These are phyloP conservation scores for Hypanus sabinus DNA, from an alignment of 2,113 vertebrate genomes.

Conservation along the genomic window DNA sequence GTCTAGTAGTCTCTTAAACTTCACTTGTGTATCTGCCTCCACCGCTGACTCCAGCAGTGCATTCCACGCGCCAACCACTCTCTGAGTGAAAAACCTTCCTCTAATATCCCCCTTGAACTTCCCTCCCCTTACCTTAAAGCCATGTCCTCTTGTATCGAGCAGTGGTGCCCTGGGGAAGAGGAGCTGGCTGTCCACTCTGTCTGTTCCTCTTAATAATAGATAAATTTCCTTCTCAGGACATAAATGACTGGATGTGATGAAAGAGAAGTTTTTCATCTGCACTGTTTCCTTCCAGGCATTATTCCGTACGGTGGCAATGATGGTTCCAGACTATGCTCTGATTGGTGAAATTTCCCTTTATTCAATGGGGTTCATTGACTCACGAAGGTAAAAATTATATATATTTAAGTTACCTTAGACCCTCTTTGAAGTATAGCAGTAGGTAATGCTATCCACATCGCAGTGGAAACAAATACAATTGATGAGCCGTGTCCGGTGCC, in stretches of 20 bases:
- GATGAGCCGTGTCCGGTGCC: neutral
- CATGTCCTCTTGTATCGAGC: no score
- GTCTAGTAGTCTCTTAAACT: no score
- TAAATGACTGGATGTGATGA: neutral
- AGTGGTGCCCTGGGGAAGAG: no score
- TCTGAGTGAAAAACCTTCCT: no score
- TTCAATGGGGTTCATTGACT: slow-evolving; percentile 89
- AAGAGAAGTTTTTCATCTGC: slow-evolving; percentile 27
- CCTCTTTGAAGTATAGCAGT: neutral
- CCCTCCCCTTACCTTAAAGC: no score
- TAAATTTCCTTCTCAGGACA: neutral
- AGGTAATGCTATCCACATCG: neutral
- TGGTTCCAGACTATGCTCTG: slow-evolving; percentile 87
- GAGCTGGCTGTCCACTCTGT: no score
- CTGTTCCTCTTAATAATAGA: no score
- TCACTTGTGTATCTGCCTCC: no score
- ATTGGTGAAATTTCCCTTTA: slow-evolving; percentile 92
- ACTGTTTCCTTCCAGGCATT: slow-evolving; percentile 59
- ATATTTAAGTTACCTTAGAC: neutral
- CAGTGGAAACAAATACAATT: neutral
- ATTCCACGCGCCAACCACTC: no score
- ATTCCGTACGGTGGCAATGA: slow-evolving; percentile 89
- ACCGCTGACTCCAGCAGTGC: no score
- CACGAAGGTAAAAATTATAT: slow-evolving; percentile 66
- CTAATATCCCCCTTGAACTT: no score